Conservation (phyloP, 2,113 vertebrate genomes). For the Gadus macrocephalus region DNA sequence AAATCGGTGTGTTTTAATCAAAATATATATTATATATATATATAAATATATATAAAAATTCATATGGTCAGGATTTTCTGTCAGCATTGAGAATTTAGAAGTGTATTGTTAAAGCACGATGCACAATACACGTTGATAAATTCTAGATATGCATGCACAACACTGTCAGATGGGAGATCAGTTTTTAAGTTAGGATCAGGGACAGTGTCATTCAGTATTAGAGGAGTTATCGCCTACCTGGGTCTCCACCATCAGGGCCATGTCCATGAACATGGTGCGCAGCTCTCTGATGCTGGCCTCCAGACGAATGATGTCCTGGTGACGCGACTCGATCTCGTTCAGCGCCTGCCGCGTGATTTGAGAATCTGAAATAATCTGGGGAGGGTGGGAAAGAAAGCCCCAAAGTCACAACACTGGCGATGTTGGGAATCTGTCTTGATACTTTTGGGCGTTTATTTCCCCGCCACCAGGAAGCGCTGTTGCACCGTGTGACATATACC, state of each 20-base stretch:
- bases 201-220: neutral
- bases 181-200: neutral
- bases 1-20: too few species aligned
- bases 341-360: conserved; percentile 89
- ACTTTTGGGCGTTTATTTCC: neutral
- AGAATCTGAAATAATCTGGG: conserved; percentile 92
- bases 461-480: conserved; percentile 37
- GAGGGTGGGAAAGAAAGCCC: neutral
- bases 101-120: too few species aligned
- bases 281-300: conserved; percentile 92
- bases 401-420: too few species aligned
- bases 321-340: conserved; percentile 91
- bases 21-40: too few species aligned
- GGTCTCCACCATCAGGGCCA: conserved; percentile 92
- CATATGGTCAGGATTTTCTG: too few species aligned
- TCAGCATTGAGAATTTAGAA: too few species aligned
- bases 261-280: conserved; percentile 92
- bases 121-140: too few species aligned
- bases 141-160: too few species aligned
- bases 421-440: too few species aligned
- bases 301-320: conserved; percentile 91
- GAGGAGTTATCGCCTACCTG: conserved; percentile 74
- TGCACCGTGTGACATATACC: neutral
- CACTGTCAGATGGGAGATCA: too few species aligned
- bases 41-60: too few species aligned